A percentile compares a stretch with the other conserved stretches of the same genome.
Conservation (phyloP, 2,888 invertebrate genomes). For the Mesochorus sp. region DNA sequence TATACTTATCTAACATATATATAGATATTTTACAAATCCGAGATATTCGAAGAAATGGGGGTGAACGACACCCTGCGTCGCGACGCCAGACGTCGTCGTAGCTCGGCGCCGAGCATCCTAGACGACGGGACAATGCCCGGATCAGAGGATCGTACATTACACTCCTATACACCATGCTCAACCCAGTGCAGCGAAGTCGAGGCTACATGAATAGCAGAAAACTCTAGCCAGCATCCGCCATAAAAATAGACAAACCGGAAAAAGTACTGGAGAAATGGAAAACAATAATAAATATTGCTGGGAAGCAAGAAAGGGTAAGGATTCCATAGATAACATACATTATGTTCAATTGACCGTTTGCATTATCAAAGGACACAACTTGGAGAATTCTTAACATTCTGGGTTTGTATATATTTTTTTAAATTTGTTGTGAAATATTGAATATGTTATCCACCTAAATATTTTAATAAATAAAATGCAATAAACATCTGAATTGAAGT, state of each 20-base stretch:
- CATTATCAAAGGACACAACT: no score
- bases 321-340: no score
- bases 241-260: conserved; percentile 29
- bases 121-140: conserved; percentile 77
- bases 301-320: neutral
- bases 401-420: no score
- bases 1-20: conserved; percentile 44
- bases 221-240: conserved; percentile 47
- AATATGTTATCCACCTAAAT: no score
- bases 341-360: no score
- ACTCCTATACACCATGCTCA: neutral
- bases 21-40: conserved; percentile 59
- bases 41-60: conserved; percentile 31
- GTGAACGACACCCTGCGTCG: conserved; percentile 68
- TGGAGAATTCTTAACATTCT: no score
- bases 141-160: conserved; percentile 1
- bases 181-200: conserved; percentile 21
- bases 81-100: conserved; percentile 61
- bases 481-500: no score
- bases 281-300: conserved; percentile 16
- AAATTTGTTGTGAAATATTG: no score
- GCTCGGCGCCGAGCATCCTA: conserved; percentile 75
- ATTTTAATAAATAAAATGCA: no score
- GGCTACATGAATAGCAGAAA: conserved; percentile 38
- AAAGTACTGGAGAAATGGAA: conserved; percentile 8